Evolutionary conservation across 1,140 invertebrate species (phyloP).

Genomic region (Agrypnia vestita): DNA sequence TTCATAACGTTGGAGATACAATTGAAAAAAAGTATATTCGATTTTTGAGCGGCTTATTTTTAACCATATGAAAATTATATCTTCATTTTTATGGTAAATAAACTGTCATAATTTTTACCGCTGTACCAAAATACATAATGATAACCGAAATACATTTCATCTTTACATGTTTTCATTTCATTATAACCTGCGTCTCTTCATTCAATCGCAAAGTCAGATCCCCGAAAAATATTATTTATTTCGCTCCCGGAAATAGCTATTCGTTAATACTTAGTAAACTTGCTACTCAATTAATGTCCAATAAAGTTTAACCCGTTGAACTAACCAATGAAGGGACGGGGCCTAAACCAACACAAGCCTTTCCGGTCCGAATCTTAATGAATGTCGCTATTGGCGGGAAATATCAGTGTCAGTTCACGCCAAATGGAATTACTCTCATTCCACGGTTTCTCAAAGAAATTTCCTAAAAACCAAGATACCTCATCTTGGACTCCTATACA

Average conservation of each 20-base stretch:
- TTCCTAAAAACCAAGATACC: constrained; percentile 10
- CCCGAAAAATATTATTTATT: no score
- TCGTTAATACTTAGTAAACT: constrained; percentile 24
- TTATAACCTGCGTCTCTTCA: no score
- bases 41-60: no score
- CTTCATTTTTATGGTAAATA: no score
- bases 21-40: no score
- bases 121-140: no score
- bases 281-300: constrained; percentile 36
- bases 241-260: not conserved
- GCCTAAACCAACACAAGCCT: constrained; percentile 40
- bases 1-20: no score
- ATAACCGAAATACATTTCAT: no score
- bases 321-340: constrained; percentile 21
- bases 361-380: constrained; percentile 24
- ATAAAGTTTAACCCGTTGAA: constrained; percentile 45
- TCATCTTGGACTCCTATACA: constrained; percentile 20
- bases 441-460: not conserved
- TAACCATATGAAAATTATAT: no score
- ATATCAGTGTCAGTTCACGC: constrained; percentile 23
- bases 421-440: constrained; percentile 32
- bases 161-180: no score
- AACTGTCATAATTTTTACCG: no score
- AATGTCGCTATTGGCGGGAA: constrained; percentile 34
- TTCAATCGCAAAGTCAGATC: no score